Conservation (phyloP, 1,140 invertebrate species). For the Drosophila kohkoa region DNA sequence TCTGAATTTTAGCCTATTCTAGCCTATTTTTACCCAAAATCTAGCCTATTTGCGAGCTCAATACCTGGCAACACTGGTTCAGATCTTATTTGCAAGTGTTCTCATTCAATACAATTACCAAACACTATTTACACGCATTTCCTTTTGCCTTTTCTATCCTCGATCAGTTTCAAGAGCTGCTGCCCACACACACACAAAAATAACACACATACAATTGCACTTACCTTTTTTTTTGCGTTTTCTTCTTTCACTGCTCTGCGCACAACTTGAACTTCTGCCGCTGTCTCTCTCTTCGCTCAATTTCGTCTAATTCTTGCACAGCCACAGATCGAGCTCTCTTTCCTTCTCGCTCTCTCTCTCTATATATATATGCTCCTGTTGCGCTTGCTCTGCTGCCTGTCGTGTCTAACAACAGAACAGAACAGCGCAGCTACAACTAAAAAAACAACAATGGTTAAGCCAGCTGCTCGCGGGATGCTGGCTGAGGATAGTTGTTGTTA, state of each 20-base stretch:
- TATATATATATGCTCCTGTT: conserved; percentile 46
- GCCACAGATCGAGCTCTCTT: not conserved
- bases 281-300: too few relatives aligned
- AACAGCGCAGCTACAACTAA: conserved; percentile 13
- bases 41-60: too few relatives aligned
- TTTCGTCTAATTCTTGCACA: too few relatives aligned
- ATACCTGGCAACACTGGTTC: too few relatives aligned
- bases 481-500: conserved; percentile 38
- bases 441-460: conserved; percentile 24
- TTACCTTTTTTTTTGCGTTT: too few relatives aligned
- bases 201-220: not conserved
- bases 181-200: not conserved
- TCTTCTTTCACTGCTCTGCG: too few relatives aligned
- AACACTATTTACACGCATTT: conserved; percentile 25
- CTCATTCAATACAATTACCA: conserved; percentile 24
- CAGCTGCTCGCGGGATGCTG: conserved; percentile 41
- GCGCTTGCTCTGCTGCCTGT: conserved; percentile 41
- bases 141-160: conserved; percentile 7
- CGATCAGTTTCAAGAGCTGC: not conserved
- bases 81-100: not conserved
- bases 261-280: too few relatives aligned
- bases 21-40: too few relatives aligned
- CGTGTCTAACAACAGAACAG: not conserved
- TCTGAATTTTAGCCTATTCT: too few relatives aligned
- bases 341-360: not conserved